Base-by-base conservation (phyloP, 2,888 invertebrate genomes). In the Scelioninae gen. 2 region DNA sequence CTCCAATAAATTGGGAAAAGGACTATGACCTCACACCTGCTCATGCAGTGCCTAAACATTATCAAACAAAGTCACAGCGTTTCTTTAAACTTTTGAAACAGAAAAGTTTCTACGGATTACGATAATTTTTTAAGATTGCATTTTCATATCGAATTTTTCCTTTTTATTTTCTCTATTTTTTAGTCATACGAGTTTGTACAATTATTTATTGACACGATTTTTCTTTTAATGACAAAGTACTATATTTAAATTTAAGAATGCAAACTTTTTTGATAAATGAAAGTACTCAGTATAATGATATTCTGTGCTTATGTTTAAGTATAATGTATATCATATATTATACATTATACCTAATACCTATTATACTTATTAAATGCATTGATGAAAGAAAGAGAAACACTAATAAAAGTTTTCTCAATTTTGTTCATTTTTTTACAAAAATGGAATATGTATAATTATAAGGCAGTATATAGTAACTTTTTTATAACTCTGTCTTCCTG, bases 1-100 rank as follows among this genome's bases (percentile, higher is more conserved):
- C 92, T 1, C 93, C 93, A 0, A 88, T 88, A 73, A 88, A 85
- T 1, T 85, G 88, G 88, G 88, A 88, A 85, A 84, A 84, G 35
- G 90, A 90, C 0, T 89, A 89, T 78, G 89, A 89, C 83, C 87
- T 87, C 7, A 88, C 88, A 37, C 87, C 85, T 58, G 46, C 75
- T 22, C 79, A 67, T 11, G 74, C 70, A 0, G 67, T 74, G 0
- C 74, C 74, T 1, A 74, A 74, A 67, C 37, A 50, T 1, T 70
- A 16, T 9, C 48, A 69, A 11, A 31, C 46, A 10, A 65, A 69
- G 28, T 60, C 63, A 1, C 74, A 58, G 19, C 73, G 69, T 2
- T 73, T 69, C 16, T 61, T 69, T 11, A 69, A 69, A 53, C 64
- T 74, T 4, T 46, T 73, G 11, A 73, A 58, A 48, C 58, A 73